Evolutionary conservation across 1,140 invertebrate genomes (phyloP), one percentile per base, ranked within the genome.

Genomic region (Rhyzopertha dominica): DNA sequence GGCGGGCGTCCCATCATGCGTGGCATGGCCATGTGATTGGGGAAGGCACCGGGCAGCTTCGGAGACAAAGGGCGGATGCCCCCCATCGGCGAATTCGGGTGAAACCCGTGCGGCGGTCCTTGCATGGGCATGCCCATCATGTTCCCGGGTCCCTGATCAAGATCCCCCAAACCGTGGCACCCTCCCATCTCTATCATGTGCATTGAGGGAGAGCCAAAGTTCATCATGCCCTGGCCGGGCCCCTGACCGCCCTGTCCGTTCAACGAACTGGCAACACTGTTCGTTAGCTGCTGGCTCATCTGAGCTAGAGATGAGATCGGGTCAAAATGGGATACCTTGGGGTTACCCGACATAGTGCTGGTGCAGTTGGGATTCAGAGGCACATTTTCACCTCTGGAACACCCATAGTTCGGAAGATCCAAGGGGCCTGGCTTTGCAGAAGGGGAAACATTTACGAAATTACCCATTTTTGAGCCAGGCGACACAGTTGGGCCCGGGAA

Each of bases 221-320:
- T 74, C 57, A 77, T 78, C 75, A 79, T 78, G 10, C 71, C 73
- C 75, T 79, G 78, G 10, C 71, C 73, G 29, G 72, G 67, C 9
- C 73, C 70, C 58, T 73, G 72, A 40, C 73, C 75, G 36, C 72
- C 70, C 47, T 67, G 64, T n/a, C 67, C 62, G 47, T 68, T 69
- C 23, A 68, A 49, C 10, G 69, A 65, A 52, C 76, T 78, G 7
- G 80, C 74, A 23, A 81, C 80, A 49, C 25, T 82, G 56, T 83
- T 90, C 2, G 89, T 90, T 16, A 94, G 65, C 59, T 92, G 88
- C 58, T 94, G 90, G 36, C 86, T 90, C 91, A 94, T 95, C 66
- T 94, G 90, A 16, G 90, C 89, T 56, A 94, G 76, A 3, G 91
- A 95, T 10, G 90, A 89, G 51, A 95, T 94, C 0, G 91, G 90